These are phyloP conservation scores for Dryocosmus kuriphilus DNA, from an alignment of 2,888 invertebrate genomes.

Conservation along the genomic window DNA sequence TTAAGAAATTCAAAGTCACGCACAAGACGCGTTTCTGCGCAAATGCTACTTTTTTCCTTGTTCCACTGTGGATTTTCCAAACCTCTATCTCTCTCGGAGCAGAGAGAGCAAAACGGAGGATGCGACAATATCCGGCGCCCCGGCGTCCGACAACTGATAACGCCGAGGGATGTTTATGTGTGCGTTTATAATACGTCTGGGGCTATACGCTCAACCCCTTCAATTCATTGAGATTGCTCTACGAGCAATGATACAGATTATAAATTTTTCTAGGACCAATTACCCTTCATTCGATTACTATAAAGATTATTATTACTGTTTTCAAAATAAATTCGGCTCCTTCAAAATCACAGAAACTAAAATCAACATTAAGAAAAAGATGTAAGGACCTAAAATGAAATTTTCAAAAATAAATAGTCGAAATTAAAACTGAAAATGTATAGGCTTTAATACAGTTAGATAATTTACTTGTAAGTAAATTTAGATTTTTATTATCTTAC, in stretches of 20 bases:
- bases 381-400: no score
- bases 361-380: no score
- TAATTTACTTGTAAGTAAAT: no score
- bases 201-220: slow-evolving; percentile 68
- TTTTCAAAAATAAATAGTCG: no score
- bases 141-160: slow-evolving; percentile 78
- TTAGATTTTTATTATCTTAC: no score
- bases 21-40: slow-evolving; percentile 9
- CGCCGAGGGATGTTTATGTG: slow-evolving; percentile 77
- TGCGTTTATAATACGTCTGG: slow-evolving; percentile 74
- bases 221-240: slow-evolving; percentile 58
- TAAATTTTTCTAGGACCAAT: not conserved
- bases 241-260: slow-evolving; percentile 39
- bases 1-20: slow-evolving; percentile 37
- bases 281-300: not conserved
- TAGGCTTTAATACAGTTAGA: no score
- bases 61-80: slow-evolving; percentile 41
- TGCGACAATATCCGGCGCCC: slow-evolving; percentile 78
- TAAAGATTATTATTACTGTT: not conserved
- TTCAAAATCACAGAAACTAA: no score
- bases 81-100: slow-evolving; percentile 47
- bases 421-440: no score
- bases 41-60: slow-evolving; percentile 24
- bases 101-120: slow-evolving; percentile 73
- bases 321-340: no score